Percentiles rank a stretch among this genome's conserved stretches.
phyloP scores from a whole-genome alignment of 2,113 vertebrate species.

The Axis porcinus region DNA sequence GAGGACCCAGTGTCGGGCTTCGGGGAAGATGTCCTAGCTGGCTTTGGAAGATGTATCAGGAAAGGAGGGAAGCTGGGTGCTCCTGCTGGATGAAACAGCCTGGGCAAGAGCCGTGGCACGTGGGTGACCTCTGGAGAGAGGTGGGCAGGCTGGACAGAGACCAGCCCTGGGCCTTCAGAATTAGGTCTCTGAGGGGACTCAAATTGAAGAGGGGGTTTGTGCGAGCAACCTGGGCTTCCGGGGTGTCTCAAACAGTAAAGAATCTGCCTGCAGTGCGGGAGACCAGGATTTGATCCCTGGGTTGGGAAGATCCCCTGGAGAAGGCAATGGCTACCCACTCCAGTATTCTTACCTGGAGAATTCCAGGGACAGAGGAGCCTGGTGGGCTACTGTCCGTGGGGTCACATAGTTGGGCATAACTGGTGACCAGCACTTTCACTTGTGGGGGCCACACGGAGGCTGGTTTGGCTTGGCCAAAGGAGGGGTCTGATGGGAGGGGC shows the following conservation, averaged over 20 bases:
- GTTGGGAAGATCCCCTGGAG: neutral
- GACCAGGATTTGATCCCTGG: neutral
- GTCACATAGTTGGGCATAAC: neutral
- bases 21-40: neutral
- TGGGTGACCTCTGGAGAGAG: neutral
- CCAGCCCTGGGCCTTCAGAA: neutral
- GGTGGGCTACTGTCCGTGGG: neutral
- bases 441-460: neutral
- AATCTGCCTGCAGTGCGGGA: neutral
- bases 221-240: neutral
- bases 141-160: neutral
- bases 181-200: neutral
- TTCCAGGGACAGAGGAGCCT: neutral
- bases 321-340: neutral
- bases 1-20: neutral
- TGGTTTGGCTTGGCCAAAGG: neutral
- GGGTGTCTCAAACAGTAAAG: neutral
- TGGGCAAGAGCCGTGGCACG: neutral
- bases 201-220: neutral
- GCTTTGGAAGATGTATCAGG: neutral
- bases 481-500: neutral
- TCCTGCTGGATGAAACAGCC: accelerated
- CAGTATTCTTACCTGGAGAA: neutral
- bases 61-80: neutral
- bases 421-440: neutral